Base-by-base conservation (phyloP, 2,113 vertebrate genomes). In the Leptosomus discolor region DNA sequence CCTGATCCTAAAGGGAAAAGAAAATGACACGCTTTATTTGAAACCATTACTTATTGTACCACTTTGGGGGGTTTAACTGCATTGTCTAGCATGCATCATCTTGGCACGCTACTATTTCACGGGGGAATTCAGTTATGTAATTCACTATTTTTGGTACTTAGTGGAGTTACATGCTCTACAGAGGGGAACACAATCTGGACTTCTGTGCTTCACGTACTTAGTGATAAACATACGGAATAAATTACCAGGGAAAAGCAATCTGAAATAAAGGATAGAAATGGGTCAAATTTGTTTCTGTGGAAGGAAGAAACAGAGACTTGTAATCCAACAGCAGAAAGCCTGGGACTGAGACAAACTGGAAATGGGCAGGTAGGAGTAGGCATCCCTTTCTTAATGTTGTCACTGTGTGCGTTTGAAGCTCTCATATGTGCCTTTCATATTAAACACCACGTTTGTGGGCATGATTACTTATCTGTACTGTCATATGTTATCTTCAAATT, bases 401-500 rank as follows among this genome's bases (percentile, higher is more conserved):
- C 93, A 82, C 86, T 94, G 43, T 76, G 68, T 27, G 45, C 51
- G 75, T 89, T 95, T 87, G 75, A 94, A 96, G 65, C 15, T 46
- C 56, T 94, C 51, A 80, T 87, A 75, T 75, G 64, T 90, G 80
- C 85, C 87, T 96, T 96, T 97, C 90, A 88, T 92, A 97, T 97
- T 92, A 96, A 98, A 87, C 54, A 92, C n/a, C 74, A 90, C 93
- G 90, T 97, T 96, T 97, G 71, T 92, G 96, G 96, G 76, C 82
- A 95, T 97, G 97, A 98, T 97, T 97, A 90, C 92, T 97, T 95
- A 88, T 80, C 77, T 81, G 43, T 92, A 92, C 88, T 97, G 97
- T 95, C 95, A 96, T 97, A 95, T 97, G 94, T 96, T 94, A 97
- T 97, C 94, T 97, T 97, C 97, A 93, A 86, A 96, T 97, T 96